Conservation (phyloP, 2,888 invertebrate species). For the Tillus elongatus region DNA sequence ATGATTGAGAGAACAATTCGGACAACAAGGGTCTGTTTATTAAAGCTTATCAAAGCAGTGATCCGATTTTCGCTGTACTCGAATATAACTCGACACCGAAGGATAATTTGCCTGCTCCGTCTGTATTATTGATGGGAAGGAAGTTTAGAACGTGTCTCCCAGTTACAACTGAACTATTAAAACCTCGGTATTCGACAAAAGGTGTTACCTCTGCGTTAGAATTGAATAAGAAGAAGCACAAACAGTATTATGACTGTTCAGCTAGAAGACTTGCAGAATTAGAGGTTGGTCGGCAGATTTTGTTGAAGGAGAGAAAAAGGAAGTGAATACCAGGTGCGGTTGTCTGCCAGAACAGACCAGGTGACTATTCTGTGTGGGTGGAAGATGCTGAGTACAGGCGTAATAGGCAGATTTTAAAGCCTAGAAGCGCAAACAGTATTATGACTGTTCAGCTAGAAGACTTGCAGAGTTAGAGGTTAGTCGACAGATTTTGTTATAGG, state of each 20-base stretch:
- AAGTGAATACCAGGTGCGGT: neutral
- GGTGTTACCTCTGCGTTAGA: neutral
- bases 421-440: too few relatives aligned
- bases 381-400: slow-evolving; percentile 4
- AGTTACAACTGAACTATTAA: slow-evolving; percentile 1
- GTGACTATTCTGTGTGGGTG: slow-evolving; percentile 1
- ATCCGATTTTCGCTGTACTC: neutral
- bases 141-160: slow-evolving; percentile 1
- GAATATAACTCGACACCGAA: slow-evolving; percentile 2
- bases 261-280: neutral
- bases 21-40: slow-evolving; percentile 1
- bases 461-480: too few relatives aligned
- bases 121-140: slow-evolving; percentile 3
- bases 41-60: slow-evolving; percentile 3
- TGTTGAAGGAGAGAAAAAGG: neutral
- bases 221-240: slow-evolving; percentile 1
- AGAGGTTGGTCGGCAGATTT: neutral
- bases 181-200: slow-evolving; percentile 2
- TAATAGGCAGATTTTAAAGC: slow-evolving; percentile 1
- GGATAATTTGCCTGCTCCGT: neutral
- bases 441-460: too few relatives aligned
- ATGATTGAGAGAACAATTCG: slow-evolving; percentile 3
- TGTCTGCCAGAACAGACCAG: neutral
- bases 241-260: neutral
- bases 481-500: too few relatives aligned